Evolutionary conservation across 2,888 invertebrate genomes (phyloP), one percentile per base, ranked within the genome.

Genomic region (Zhuqinia jingwanae): DNA sequence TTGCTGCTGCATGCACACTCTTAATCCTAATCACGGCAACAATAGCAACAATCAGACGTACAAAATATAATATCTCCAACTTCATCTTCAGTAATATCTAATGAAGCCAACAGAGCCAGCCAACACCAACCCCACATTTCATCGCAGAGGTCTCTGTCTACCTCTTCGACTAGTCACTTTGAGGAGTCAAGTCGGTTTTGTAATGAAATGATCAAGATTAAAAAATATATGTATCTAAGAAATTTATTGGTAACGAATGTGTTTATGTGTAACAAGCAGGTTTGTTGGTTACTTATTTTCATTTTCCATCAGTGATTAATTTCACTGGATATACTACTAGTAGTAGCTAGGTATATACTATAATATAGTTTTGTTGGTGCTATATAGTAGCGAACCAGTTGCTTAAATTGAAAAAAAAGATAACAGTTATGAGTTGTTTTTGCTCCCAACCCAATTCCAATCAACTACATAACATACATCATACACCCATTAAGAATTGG

Each of bases 261-360:
- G 25, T 56, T 20, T n/a, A n/a, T n/a, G n/a, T n/a, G n/a, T n/a
- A n/a, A n/a, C n/a, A n/a, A n/a, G n/a, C n/a, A n/a, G n/a, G n/a
- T n/a, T n/a, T n/a, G n/a, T n/a, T n/a, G n/a, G n/a, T n/a, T n/a
- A n/a, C n/a, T n/a, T n/a, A n/a, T n/a, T n/a, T n/a, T n/a, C n/a
- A n/a, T n/a, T n/a, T n/a, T n/a, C n/a, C n/a, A n/a, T 15, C 30
- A n/a, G 56, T 81, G 81, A 81, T 81, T 81, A 73, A 81, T 81
- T 81, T 81, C 36, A 73, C 58, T 73, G 58, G 58, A n/a, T n/a
- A n/a, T n/a, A n/a, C n/a, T n/a, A n/a, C n/a, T n/a, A n/a, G n/a
- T n/a, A n/a, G n/a, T n/a, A n/a, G n/a, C n/a, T n/a, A n/a, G n/a
- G n/a, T n/a, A n/a, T n/a, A n/a, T n/a, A n/a, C n/a, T n/a, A n/a